Evolutionary conservation across 1,140 invertebrate genomes (phyloP).

Genomic region (Leptopilina boulardi): DNA sequence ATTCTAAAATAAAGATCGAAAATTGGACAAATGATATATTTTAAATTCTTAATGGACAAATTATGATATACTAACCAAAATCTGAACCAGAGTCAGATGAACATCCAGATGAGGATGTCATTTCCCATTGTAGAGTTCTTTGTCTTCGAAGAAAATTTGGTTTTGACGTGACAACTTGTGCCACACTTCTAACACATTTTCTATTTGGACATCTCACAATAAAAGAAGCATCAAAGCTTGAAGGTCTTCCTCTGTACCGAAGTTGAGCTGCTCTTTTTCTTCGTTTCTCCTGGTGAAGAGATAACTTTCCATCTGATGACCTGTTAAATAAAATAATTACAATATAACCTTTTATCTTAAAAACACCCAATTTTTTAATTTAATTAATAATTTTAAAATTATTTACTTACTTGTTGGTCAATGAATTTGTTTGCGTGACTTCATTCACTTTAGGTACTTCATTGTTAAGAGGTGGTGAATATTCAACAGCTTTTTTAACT

Average conservation of each 20-base stretch:
- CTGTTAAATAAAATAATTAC: slow-evolving; percentile 35
- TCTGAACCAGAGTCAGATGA: slow-evolving; percentile 56
- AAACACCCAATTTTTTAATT: no score
- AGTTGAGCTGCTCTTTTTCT: slow-evolving; percentile 58
- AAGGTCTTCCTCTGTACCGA: slow-evolving; percentile 58
- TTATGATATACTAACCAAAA: slow-evolving; percentile 43
- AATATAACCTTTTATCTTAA: neutral
- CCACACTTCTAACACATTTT: slow-evolving; percentile 41
- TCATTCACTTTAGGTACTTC: slow-evolving; percentile 13
- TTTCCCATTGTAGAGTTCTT: slow-evolving; percentile 55
- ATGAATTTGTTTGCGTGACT: slow-evolving; percentile 31
- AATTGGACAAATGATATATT: neutral
- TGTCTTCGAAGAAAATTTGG: slow-evolving; percentile 52
- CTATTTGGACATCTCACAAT: slow-evolving; percentile 58
- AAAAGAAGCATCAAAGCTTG: slow-evolving; percentile 63
- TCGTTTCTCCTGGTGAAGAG: slow-evolving; percentile 59
- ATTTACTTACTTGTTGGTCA: slow-evolving; percentile 39
- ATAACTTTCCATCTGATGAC: slow-evolving; percentile 48
- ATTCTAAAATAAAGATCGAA: slow-evolving; percentile 9
- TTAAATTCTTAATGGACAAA: no score
- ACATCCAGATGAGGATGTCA: slow-evolving; percentile 60
- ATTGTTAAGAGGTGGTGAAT: slow-evolving; percentile 32
- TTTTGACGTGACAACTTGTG: slow-evolving; percentile 55
- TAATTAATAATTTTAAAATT: slow-evolving; percentile 1
- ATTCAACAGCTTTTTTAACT: slow-evolving; percentile 32